Conservation (phyloP, 2,113 vertebrate genomes). For the Smithornis capensis region DNA sequence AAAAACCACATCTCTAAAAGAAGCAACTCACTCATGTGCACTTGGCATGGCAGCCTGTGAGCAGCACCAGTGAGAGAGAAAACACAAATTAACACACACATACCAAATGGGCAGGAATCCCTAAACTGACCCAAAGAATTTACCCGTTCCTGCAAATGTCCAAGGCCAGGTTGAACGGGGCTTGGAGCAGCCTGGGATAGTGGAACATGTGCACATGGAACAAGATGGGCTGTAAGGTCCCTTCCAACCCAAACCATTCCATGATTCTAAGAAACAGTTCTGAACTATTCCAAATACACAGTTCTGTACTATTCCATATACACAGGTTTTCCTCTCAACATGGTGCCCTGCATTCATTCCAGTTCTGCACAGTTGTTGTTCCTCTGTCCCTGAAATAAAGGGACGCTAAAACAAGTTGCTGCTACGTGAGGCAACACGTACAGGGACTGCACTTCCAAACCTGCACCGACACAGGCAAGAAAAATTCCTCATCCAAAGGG, state of each 20-base stretch:
- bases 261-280: neutral
- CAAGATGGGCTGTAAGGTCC: neutral
- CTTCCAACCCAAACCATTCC: neutral
- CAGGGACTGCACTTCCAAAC: neutral
- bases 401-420: neutral
- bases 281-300: neutral
- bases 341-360: neutral
- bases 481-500: conserved; percentile 13
- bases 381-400: neutral
- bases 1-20: neutral
- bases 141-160: neutral
- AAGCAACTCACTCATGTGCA: neutral
- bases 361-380: neutral
- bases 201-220: rapidly evolving
- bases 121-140: neutral
- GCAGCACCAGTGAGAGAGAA: neutral
- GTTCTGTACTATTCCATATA: neutral
- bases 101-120: neutral
- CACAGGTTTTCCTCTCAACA: neutral
- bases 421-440: conserved; percentile 1
- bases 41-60: conserved; percentile 15
- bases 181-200: neutral
- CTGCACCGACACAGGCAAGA: neutral
- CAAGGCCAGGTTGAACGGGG: neutral
- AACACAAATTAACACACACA: neutral